phyloP scores from a whole-genome alignment of 2,888 invertebrate genomes.

The Unio delphinus region DNA sequence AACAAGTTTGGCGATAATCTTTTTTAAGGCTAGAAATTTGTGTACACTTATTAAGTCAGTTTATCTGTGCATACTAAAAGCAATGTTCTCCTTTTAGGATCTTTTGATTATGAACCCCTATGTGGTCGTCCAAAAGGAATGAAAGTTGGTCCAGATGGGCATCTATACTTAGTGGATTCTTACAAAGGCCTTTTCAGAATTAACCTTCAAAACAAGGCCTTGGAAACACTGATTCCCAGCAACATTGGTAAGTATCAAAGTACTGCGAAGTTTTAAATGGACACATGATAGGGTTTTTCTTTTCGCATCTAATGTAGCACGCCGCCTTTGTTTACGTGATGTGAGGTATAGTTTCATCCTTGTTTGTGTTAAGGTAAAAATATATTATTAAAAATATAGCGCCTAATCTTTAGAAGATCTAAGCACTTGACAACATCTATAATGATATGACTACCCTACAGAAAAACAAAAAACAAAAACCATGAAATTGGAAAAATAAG shows the following conservation, averaged over 20 bases:
- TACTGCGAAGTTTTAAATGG: background rate
- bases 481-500: too few species aligned
- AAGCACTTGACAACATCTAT: too few species aligned
- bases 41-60: background rate
- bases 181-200: slow-evolving; percentile 47
- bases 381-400: too few species aligned
- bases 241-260: slow-evolving; percentile 22
- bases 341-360: too few species aligned
- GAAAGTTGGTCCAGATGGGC: slow-evolving; percentile 40
- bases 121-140: slow-evolving; percentile 59
- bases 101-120: slow-evolving; percentile 42
- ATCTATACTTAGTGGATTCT: slow-evolving; percentile 47
- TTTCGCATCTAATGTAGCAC: background rate
- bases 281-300: too few species aligned
- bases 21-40: too few species aligned
- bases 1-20: too few species aligned
- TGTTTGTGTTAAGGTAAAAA: too few species aligned
- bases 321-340: too few species aligned
- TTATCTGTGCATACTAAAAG: background rate
- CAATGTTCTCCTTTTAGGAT: slow-evolving; percentile 24
- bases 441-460: too few species aligned
- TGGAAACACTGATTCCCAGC: slow-evolving; percentile 37
- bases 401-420: too few species aligned
- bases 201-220: slow-evolving; percentile 22
- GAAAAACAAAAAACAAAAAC: too few species aligned